Evolutionary conservation across 2,888 invertebrate genomes (phyloP).

Genomic region (Arrhopalites spinosus): DNA sequence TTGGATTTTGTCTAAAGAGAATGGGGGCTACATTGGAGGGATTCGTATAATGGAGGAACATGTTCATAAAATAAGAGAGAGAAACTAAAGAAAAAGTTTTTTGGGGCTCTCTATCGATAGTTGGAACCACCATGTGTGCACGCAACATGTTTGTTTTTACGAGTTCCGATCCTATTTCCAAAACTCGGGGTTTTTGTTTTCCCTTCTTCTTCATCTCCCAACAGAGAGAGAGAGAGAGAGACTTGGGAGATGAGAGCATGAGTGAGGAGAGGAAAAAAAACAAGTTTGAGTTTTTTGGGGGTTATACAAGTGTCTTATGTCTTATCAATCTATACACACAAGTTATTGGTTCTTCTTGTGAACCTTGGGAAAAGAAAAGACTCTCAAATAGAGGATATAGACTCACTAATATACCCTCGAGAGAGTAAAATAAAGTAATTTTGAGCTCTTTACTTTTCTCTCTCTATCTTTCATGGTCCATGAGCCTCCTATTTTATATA

Average conservation of each 20-base stretch:
- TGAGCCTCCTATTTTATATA: no score
- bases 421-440: no score
- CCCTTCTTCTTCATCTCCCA: background rate
- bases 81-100: background rate
- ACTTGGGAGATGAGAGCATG: background rate
- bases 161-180: slow-evolving; percentile 30
- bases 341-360: background rate
- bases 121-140: slow-evolving; percentile 29
- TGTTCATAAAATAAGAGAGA: background rate
- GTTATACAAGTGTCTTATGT: background rate
- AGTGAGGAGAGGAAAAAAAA: slow-evolving; percentile 9
- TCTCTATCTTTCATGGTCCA: no score
- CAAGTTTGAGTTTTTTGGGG: background rate
- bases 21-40: background rate
- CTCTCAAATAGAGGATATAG: background rate
- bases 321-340: background rate
- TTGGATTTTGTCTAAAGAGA: background rate
- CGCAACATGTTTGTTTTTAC: slow-evolving; percentile 36
- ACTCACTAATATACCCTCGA: no score
- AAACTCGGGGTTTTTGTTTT: slow-evolving; percentile 23
- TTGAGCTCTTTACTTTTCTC: no score
- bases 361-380: background rate
- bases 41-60: background rate
- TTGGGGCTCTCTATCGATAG: background rate
- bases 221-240: background rate